Percentiles rank a stretch among this genome's conserved stretches.
Conservation (phyloP, 2,797 vertebrate species). For the Acanthurus leucopareius region DNA sequence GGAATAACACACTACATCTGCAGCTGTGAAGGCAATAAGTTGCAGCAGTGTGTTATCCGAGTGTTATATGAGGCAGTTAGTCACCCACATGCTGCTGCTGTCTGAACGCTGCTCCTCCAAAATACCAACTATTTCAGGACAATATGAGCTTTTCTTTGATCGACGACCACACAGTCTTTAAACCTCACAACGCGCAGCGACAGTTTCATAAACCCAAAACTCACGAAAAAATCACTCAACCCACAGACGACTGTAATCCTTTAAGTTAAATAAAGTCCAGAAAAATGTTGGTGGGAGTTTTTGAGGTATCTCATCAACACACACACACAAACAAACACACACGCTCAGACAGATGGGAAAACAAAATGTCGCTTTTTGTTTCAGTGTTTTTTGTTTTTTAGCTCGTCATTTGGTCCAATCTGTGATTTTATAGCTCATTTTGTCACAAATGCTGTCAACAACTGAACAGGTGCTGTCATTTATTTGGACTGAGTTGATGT, state of each 20-base stretch:
- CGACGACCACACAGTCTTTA: background rate
- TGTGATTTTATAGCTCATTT: background rate
- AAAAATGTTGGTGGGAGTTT: background rate
- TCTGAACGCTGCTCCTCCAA: background rate
- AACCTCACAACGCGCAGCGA: background rate
- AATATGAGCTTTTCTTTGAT: background rate
- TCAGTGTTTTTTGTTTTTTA: background rate
- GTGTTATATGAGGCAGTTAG: conserved; percentile 25
- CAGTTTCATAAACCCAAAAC: background rate
- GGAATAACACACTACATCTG: background rate
- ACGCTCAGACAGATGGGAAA: conserved; percentile 12
- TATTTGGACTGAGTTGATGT: too few species aligned
- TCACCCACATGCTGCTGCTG: conserved; percentile 16
- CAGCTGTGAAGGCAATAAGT: conserved; percentile 11
- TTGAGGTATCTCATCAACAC: background rate
- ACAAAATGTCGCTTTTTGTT: background rate
- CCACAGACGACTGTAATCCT: background rate
- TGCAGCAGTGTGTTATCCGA: conserved; percentile 8
- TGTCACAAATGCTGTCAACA: background rate
- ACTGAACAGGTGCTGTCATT: background rate
- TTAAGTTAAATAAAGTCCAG: background rate
- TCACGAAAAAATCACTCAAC: background rate
- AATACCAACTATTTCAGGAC: background rate
- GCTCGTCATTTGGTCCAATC: background rate
- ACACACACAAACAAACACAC: background rate